Evolutionary conservation across 2,797 vertebrate genomes (phyloP), one percentile per base, ranked within the genome.

Genomic region (Gorsachius magnificus): DNA sequence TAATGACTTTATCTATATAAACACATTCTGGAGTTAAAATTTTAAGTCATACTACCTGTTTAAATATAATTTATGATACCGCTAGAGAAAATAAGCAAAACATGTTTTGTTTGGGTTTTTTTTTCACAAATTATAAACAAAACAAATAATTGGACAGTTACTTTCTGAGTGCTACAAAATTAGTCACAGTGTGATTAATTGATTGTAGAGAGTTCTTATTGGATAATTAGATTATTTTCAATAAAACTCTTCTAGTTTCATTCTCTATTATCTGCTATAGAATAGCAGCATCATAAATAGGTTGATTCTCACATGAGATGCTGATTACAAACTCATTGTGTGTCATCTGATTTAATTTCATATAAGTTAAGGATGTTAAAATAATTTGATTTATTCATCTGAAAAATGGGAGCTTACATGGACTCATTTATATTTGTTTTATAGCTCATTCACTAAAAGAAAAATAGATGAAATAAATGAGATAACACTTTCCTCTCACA

Each of bases 311-410:
- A 75, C 35, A 57, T 68, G 72, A 90, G 66, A 66, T 69, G 31
- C 29, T 51, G 54, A 90, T 95, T 90, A 69, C 38, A 81, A 83
- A 69, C 29, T 68, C 60, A 41, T 53, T 90, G 71, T 94, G 86
- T 69, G 17, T 46, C 65, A 86, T 66, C 35, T 88, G 51, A 93
- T 92, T 92, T 75, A 76, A 92, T 96, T 88, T 94, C 0, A 1
- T 68, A 63, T 36, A 78, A 92, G 38, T 63, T 87, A 93, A 94
- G 33, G 79, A n/a, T 69, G 61, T 69, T 72, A 90, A 95, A 90
- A 92, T 86, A 91, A 88, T 90, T 86, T 17, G 6, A 70, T 87
- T 90, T 97, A 89, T 63, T 83, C 6, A 72, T 91, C 81, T 82
- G n/a, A 69, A 95, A 82, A 81, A 68, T 16, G 50, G 83, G 14